Evolutionary conservation across 2,113 vertebrate species (phyloP), one percentile per base, ranked within the genome.

Genomic region (Tenrec ecaudatus): DNA sequence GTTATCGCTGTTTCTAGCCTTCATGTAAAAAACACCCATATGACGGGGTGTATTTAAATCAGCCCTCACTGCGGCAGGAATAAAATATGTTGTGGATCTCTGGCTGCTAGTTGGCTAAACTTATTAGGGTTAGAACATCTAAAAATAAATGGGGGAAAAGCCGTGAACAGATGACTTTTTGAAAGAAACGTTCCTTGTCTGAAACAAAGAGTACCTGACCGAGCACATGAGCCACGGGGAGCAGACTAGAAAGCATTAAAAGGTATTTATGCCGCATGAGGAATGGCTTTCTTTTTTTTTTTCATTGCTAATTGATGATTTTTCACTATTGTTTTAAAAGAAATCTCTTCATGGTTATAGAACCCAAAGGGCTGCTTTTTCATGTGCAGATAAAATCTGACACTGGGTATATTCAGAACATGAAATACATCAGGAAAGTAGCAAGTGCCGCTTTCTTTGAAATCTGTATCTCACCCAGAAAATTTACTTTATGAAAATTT

Each of bases 171-270:
- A 95, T 96, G 95, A 97, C 95, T 92, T 96, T 97, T 97, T 82
- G 71, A 88, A 90, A 93, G 92, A 95, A 96, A 93, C 3, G 1
- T 91, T 96, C 87, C 2, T 8, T 43, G 25, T 83, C 87, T 95
- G 94, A 94, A 86, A 91, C 95, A 92, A 96, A 82, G 88, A 95
- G 90, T 91, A 94, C 82, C 80, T 89, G 91, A 85, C 87, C 75
- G 91, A 97, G 68, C 6, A 1, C 58, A 60, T 15, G 80, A 94
- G 36, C 93, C 88, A 85, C 90, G 79, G 93, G 91, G 82, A 81
- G 89, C 88, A 91, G 92, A 88, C 77, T 95, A 90, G 87, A 96
- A 93, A 94, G 86, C 95, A 94, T 92, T 96, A 96, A 97, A 97
- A 93, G 80, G 95, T 82, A 89, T 92, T 93, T 92, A 91, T 84